Conservation (phyloP, 1,140 invertebrate species). For the Ruditapes philippinarum region DNA sequence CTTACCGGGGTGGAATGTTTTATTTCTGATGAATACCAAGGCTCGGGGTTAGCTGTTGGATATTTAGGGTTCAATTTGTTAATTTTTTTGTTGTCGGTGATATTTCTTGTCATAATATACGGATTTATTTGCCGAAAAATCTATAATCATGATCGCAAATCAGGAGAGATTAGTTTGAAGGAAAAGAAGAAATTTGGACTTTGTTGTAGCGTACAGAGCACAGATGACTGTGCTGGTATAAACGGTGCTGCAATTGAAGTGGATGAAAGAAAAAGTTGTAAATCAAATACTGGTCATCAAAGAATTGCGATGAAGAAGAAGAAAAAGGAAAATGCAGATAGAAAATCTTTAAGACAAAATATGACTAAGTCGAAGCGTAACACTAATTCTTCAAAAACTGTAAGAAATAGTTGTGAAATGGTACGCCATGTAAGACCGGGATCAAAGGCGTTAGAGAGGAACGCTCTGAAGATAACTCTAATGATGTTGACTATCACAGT, state of each 20-base stretch:
- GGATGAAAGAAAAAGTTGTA: no score
- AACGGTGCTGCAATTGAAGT: no score
- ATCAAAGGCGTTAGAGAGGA: conserved; percentile 12
- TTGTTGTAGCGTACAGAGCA: neutral
- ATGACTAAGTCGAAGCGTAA: neutral
- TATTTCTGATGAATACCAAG: conserved; percentile 37
- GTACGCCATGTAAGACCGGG: conserved; percentile 11
- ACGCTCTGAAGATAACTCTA: conserved; percentile 56
- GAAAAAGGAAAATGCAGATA: neutral
- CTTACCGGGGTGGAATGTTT: conserved; percentile 56
- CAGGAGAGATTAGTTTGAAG: conserved; percentile 5
- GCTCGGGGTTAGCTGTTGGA: neutral
- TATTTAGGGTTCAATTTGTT: conserved; percentile 52
- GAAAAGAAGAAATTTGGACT: neutral
- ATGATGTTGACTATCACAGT: conserved; percentile 73
- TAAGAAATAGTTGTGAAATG: neutral
- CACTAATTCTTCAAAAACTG: neutral
- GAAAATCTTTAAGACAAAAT: neutral
- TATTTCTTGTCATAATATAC: conserved; percentile 48
- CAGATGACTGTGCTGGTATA: neutral
- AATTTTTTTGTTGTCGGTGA: conserved; percentile 27
- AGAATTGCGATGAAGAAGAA: no score
- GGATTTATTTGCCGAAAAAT: conserved; percentile 52
- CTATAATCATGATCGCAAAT: conserved; percentile 5
- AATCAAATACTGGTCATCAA: no score